These are phyloP conservation scores for Hylyphantes graminicola DNA, from an alignment of 1,140 invertebrate species.

Conservation along the genomic window DNA sequence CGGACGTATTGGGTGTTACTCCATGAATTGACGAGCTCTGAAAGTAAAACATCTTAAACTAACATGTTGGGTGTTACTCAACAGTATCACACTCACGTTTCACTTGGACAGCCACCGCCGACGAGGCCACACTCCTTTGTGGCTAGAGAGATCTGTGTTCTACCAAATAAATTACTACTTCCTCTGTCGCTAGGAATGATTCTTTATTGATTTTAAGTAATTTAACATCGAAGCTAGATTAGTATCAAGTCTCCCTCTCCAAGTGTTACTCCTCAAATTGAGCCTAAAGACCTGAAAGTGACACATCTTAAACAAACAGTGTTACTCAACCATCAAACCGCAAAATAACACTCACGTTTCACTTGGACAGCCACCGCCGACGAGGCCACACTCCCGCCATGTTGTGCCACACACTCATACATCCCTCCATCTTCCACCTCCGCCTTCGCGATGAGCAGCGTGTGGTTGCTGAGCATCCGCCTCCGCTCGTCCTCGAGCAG, in stretches of 20 bases:
- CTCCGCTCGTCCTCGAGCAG: conserved; percentile 30
- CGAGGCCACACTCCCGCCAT: conserved; percentile 75
- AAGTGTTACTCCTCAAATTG: neutral
- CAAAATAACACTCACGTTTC: conserved; percentile 1
- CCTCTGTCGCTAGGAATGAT: too few species aligned
- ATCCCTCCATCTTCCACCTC: conserved; percentile 77
- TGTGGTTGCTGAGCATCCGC: conserved; percentile 70
- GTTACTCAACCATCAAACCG: neutral
- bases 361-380: conserved; percentile 67
- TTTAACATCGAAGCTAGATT: too few species aligned
- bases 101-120: conserved; percentile 66
- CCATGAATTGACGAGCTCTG: too few species aligned
- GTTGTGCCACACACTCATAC: conserved; percentile 83
- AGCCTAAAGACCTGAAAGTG: too few species aligned
- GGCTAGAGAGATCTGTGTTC: too few species aligned
- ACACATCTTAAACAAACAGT: too few species aligned
- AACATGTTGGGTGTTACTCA: too few species aligned
- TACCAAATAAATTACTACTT: too few species aligned
- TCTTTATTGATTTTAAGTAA: too few species aligned
- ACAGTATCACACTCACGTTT: conserved; percentile 27
- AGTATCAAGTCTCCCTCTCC: too few species aligned
- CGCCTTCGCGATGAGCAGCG: conserved; percentile 75
- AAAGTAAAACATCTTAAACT: too few species aligned
- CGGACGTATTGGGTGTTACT: too few species aligned
- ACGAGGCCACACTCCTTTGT: conserved; percentile 73